phyloP scores from a whole-genome alignment of 37 sponge, comb jelly and placozoan genomes.

The Haliclona indistincta region DNA sequence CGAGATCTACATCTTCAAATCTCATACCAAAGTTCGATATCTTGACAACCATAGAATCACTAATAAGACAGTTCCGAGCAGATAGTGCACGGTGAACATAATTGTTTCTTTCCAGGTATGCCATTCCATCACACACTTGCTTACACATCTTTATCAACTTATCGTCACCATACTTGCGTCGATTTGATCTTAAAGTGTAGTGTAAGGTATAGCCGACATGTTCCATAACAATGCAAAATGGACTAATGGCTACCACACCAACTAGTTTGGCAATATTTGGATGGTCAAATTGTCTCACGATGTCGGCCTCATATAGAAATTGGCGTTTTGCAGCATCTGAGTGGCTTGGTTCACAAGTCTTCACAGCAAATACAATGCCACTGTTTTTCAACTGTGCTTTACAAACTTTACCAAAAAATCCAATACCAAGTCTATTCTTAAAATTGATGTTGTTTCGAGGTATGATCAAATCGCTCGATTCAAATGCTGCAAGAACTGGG shows the following conservation, averaged over 20 bases:
- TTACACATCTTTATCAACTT: no score
- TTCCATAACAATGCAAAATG: no score
- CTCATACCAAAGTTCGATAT: conserved; percentile 97
- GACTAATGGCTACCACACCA: no score
- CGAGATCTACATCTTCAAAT: conserved; percentile 75
- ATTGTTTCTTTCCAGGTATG: no score
- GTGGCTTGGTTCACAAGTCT: conserved; percentile 82
- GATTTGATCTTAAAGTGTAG: no score
- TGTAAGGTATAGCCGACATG: no score
- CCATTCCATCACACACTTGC: no score
- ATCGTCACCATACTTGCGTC: no score
- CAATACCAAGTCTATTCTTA: conserved; percentile 59
- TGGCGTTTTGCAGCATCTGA: conserved; percentile 69
- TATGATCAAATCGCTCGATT: no score
- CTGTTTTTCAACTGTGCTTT: conserved; percentile 48
- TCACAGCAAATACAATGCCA: conserved; percentile 66
- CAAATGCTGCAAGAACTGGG: no score
- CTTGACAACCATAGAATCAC: conserved; percentile 65
- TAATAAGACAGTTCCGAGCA: conserved; percentile 90
- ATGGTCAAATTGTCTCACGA: conserved; percentile 88
- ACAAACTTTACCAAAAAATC: conserved; percentile 88
- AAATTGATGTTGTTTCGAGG: no score
- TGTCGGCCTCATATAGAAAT: conserved; percentile 90
- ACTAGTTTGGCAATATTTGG: conserved; percentile 91
- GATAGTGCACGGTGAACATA: no score